phyloP scores from a whole-genome alignment of 1,140 invertebrate species.

The Lordiphosa mommai region DNA sequence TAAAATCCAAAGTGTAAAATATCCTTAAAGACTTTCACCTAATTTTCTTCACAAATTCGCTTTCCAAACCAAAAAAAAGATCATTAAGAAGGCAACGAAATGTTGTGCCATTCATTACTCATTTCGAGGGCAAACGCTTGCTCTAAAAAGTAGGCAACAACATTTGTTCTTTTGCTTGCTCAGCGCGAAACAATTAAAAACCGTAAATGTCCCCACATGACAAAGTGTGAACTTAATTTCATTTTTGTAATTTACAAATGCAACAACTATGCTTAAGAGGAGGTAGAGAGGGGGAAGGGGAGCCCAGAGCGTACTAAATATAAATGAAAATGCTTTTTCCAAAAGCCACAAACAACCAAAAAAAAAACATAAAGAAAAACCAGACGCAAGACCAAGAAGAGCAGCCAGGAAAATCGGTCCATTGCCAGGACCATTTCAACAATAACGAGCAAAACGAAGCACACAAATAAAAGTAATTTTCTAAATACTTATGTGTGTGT shows the following conservation, averaged over 20 bases:
- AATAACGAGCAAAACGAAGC: slow-evolving; percentile 69
- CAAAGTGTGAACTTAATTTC: slow-evolving; percentile 78
- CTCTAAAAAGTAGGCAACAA: slow-evolving; percentile 45
- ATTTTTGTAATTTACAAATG: slow-evolving; percentile 77
- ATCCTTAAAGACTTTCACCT: no score
- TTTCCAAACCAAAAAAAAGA: no score
- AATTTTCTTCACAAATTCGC: no score
- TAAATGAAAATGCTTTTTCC: slow-evolving; percentile 70
- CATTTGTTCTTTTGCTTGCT: slow-evolving; percentile 8
- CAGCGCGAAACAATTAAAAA: slow-evolving; percentile 69
- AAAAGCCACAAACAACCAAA: slow-evolving; percentile 66
- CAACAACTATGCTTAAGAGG: slow-evolving; percentile 29
- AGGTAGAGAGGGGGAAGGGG: background rate
- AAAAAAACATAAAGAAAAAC: slow-evolving; percentile 5
- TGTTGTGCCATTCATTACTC: slow-evolving; percentile 29
- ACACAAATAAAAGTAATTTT: slow-evolving; percentile 75
- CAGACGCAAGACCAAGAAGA: slow-evolving; percentile 10
- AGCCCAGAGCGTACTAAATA: slow-evolving; percentile 55
- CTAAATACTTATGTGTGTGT: slow-evolving; percentile 59
- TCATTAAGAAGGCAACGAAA: no score
- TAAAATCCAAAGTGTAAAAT: no score
- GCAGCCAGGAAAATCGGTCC: slow-evolving; percentile 7
- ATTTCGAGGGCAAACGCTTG: slow-evolving; percentile 10
- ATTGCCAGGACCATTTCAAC: slow-evolving; percentile 28
- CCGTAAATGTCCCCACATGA: slow-evolving; percentile 77